Evolutionary conservation across 2,113 vertebrate genomes (phyloP).

Genomic region (Neodon shergylaensis): DNA sequence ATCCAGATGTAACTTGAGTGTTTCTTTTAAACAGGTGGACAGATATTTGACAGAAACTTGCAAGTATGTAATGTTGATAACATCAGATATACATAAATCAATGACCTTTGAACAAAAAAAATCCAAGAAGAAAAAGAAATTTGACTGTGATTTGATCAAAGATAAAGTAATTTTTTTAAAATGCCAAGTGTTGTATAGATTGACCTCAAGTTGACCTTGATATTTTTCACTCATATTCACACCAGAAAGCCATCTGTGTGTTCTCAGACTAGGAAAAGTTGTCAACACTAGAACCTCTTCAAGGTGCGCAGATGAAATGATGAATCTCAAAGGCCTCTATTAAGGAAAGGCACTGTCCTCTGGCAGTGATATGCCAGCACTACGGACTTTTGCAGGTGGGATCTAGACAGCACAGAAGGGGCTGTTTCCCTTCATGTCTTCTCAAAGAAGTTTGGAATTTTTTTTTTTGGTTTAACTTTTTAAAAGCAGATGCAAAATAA

Average conservation of each 20-base stretch:
- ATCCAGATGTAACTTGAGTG: not conserved
- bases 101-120: not conserved
- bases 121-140: not conserved
- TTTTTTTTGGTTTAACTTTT: constrained; percentile 72
- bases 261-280: not conserved
- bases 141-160: not conserved
- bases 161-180: not conserved
- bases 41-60: not conserved
- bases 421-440: not conserved
- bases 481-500: constrained; percentile 77
- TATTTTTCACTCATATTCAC: not conserved
- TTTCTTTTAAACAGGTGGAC: not conserved
- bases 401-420: not conserved
- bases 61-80: not conserved
- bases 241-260: not conserved
- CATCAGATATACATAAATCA: not conserved
- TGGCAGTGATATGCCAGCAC: not conserved
- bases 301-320: not conserved
- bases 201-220: not conserved
- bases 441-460: constrained; percentile 47
- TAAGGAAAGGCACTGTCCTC: not conserved
- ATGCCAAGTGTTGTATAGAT: not conserved
- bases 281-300: not conserved
- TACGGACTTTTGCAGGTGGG: not conserved
- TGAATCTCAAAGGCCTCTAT: not conserved